Evolutionary conservation across 2,888 invertebrate species (phyloP).

Genomic region (Scelioninae gen. 1): DNA sequence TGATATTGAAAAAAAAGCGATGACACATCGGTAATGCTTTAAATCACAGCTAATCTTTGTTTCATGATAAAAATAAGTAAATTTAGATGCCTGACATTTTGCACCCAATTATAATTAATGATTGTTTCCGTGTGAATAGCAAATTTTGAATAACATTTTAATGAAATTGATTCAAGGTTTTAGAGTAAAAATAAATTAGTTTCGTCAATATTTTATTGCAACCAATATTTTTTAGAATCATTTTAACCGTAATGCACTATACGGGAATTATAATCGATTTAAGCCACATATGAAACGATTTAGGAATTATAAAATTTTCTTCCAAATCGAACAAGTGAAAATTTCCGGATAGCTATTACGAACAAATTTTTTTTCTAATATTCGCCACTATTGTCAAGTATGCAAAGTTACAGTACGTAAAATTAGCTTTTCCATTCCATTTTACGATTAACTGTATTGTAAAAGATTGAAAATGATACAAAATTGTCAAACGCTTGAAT

Average conservation of each 20-base stretch:
- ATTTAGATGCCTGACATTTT: constrained; percentile 11
- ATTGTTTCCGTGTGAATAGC: constrained; percentile 2
- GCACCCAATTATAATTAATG: constrained; percentile 17
- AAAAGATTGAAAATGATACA: constrained; percentile 30
- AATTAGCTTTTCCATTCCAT: constrained; percentile 21
- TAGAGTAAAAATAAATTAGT: too few species aligned
- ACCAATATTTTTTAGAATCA: too few species aligned
- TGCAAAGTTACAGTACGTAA: constrained; percentile 3
- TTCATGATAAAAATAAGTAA: neutral
- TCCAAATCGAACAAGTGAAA: neutral
- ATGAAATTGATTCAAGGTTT: too few species aligned
- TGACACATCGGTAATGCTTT: neutral
- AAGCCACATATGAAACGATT: neutral
- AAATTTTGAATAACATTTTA: neutral
- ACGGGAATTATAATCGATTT: neutral
- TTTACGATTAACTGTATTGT: constrained; percentile 13
- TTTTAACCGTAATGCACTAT: neutral
- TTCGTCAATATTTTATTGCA: too few species aligned
- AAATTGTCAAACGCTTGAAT: constrained; percentile 17
- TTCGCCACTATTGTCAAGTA: neutral
- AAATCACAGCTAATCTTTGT: constrained; percentile 1
- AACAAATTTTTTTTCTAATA: constrained; percentile 8
- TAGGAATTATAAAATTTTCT: neutral
- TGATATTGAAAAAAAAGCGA: too few species aligned
- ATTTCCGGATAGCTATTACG: constrained; percentile 3